Evolutionary conservation across 64 coral and sea anemone genomes (phyloP).

Genomic region (Orbicella faveolata): DNA sequence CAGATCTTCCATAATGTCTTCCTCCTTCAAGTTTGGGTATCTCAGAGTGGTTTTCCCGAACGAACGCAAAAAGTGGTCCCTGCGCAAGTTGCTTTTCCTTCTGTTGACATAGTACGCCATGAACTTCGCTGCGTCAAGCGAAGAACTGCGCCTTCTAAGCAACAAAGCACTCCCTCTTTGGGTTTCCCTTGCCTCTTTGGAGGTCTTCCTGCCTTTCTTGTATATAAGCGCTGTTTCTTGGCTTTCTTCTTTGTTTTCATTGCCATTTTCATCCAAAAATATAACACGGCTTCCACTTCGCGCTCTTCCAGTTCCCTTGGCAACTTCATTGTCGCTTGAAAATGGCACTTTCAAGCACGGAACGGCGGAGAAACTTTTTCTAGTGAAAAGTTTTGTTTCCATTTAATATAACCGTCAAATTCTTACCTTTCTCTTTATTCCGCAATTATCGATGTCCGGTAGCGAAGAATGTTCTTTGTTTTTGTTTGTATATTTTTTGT

Average conservation of each 20-base stretch:
- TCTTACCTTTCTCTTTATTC: not conserved
- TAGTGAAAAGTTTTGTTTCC: not conserved
- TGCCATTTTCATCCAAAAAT: conserved; percentile 16
- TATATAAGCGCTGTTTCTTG: not conserved
- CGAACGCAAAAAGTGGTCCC: conserved; percentile 65
- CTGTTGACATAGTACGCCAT: not conserved
- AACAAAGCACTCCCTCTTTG: not conserved
- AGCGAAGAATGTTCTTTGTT: conserved; percentile 2
- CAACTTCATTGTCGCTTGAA: not conserved
- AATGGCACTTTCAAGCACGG: not conserved
- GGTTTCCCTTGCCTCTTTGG: not conserved
- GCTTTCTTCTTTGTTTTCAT: not conserved
- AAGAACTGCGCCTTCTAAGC: conserved; percentile 12
- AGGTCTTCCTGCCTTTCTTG: not conserved
- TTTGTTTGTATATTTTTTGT: not conserved
- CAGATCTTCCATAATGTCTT: conserved; percentile 18
- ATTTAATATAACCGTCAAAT: not conserved
- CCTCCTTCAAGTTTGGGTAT: conserved; percentile 51
- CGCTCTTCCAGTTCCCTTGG: not conserved
- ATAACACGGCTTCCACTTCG: not conserved
- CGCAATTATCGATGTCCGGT: not conserved
- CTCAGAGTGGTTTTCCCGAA: conserved; percentile 69
- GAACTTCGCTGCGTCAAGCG: not conserved
- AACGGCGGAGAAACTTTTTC: conserved; percentile 4
- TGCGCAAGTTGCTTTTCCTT: conserved; percentile 45